Evolutionary conservation across 2,888 invertebrate genomes (phyloP).

Genomic region (Rotaria socialis): DNA sequence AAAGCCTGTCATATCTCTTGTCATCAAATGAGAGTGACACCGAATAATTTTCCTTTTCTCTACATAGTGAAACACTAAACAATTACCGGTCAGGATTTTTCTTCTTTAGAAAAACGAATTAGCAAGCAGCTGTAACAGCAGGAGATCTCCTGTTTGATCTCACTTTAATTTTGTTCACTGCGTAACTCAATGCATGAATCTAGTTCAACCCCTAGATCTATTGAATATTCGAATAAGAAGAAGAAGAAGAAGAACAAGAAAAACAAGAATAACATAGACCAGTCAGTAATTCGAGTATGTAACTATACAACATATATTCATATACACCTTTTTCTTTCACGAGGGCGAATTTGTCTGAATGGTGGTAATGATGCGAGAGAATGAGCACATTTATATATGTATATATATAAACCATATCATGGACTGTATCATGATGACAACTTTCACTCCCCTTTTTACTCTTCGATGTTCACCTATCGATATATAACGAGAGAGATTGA

Average conservation of each 20-base stretch:
- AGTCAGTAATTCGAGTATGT: neutral
- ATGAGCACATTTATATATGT: neutral
- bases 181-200: neutral
- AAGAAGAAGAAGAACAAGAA: no score
- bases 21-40: neutral
- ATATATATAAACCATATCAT: slow-evolving; percentile 19
- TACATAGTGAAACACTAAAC: neutral
- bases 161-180: neutral
- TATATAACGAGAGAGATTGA: neutral
- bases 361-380: slow-evolving; percentile 20
- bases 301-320: neutral
- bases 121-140: slow-evolving; percentile 12
- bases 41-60: neutral
- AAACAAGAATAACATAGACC: no score
- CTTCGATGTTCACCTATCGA: neutral
- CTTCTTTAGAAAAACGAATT: neutral
- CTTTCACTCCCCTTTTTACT: neutral
- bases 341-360: slow-evolving; percentile 16
- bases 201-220: neutral
- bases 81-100: neutral
- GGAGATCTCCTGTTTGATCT: slow-evolving; percentile 6
- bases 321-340: neutral
- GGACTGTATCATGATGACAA: slow-evolving; percentile 2
- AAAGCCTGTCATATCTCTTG: neutral
- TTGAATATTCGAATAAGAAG: neutral